Percentiles rank a stretch among this genome's conserved stretches.
phyloP scores from a whole-genome alignment of 1,140 invertebrate species.

The Gryon sp. region DNA sequence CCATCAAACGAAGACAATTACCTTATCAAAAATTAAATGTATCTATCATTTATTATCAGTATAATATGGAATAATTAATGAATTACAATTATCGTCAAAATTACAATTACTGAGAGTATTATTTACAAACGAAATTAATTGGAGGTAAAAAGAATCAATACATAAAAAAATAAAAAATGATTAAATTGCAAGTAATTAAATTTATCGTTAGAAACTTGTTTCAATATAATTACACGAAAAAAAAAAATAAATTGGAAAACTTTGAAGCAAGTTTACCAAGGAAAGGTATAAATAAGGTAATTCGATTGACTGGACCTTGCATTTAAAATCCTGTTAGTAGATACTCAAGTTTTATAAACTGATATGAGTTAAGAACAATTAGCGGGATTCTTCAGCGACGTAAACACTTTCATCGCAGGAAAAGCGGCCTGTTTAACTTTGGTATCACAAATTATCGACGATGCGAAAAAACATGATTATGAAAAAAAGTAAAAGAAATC shows the following conservation, averaged over 20 bases:
- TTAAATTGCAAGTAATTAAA: neutral
- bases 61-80: no score
- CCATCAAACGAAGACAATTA: no score
- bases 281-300: slow-evolving; percentile 7
- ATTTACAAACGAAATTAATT: no score
- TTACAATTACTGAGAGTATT: no score
- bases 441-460: slow-evolving; percentile 30
- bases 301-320: slow-evolving; percentile 13
- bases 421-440: slow-evolving; percentile 33
- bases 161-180: neutral
- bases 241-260: neutral
- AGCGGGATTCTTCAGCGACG: slow-evolving; percentile 12
- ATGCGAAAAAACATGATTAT: slow-evolving; percentile 34
- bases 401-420: slow-evolving; percentile 45
- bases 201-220: neutral
- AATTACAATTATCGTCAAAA: no score
- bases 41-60: no score
- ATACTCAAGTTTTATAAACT: slow-evolving; percentile 29
- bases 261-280: neutral
- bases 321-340: slow-evolving; percentile 31
- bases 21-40: no score
- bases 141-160: no score
- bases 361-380: slow-evolving; percentile 47
- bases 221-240: neutral
- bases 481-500: slow-evolving; percentile 36